These are phyloP conservation scores for Coremacera marginata DNA, from an alignment of 2,888 invertebrate species.

Conservation along the genomic window DNA sequence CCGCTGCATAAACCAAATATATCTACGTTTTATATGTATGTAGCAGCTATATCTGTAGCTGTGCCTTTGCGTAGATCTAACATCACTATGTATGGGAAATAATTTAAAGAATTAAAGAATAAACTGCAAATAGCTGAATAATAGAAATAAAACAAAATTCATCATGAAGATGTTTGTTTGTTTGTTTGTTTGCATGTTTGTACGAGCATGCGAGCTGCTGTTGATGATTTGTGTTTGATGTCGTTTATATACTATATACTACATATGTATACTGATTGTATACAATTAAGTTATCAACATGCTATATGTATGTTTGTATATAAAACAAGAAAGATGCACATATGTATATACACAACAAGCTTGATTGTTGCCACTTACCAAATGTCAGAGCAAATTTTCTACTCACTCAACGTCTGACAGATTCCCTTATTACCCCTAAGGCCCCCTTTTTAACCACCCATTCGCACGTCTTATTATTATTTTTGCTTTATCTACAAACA, in stretches of 20 bases:
- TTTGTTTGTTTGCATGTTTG: too few relatives aligned
- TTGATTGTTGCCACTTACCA: slow-evolving; percentile 10
- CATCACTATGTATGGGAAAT: not conserved
- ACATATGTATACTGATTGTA: too few relatives aligned
- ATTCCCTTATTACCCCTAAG: not conserved
- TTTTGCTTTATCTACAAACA: not conserved
- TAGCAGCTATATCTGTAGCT: not conserved
- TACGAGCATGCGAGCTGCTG: not conserved
- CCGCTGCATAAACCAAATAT: not conserved
- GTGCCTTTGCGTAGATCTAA: not conserved
- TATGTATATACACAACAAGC: not conserved
- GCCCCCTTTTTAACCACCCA: not conserved
- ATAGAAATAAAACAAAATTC: not conserved
- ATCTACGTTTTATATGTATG: not conserved
- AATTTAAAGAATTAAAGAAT: slow-evolving; percentile 33
- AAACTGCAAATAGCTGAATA: slow-evolving; percentile 19
- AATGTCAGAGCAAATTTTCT: not conserved
- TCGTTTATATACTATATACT: too few relatives aligned
- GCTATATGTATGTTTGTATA: too few relatives aligned
- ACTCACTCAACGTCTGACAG: not conserved
- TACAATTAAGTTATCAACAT: too few relatives aligned
- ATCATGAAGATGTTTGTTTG: not conserved
- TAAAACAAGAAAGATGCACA: not conserved
- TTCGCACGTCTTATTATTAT: not conserved
- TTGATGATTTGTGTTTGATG: too few relatives aligned